Evolutionary conservation across 1,140 invertebrate genomes (phyloP).

Genomic region (Brachionus rubens): DNA sequence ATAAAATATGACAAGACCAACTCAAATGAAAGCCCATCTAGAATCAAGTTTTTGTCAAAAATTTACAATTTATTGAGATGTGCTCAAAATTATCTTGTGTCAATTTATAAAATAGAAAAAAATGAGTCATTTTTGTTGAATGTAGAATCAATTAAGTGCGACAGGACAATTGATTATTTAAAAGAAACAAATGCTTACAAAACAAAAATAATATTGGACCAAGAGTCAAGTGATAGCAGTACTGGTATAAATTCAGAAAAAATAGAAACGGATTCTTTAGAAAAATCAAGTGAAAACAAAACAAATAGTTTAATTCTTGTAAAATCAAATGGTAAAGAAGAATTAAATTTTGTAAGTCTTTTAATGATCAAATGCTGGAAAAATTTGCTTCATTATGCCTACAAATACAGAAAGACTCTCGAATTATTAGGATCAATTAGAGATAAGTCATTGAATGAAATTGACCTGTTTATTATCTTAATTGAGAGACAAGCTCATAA

Average conservation of each 20-base stretch:
- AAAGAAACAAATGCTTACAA: not conserved
- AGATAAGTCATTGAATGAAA: not conserved
- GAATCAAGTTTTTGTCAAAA: not conserved
- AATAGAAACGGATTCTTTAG: slow-evolving; percentile 31
- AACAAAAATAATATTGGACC: not conserved
- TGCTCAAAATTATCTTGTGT: not conserved
- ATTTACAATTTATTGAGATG: not conserved
- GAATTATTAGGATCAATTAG: not conserved
- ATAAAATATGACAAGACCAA: not conserved
- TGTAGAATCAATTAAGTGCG: not conserved
- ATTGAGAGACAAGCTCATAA: not conserved
- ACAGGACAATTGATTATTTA: not conserved
- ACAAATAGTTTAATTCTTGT: not conserved
- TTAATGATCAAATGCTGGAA: not conserved
- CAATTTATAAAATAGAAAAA: not conserved
- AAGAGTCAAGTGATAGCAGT: not conserved
- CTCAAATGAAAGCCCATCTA: not conserved
- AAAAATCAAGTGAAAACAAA: not conserved
- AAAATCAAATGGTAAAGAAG: not conserved
- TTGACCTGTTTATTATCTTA: not conserved
- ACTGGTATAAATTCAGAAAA: not conserved
- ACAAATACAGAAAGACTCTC: not conserved
- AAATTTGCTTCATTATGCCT: slow-evolving; percentile 16
- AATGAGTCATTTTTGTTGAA: not conserved
- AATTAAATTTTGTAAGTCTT: not conserved